Conservation (phyloP, 2,888 invertebrate genomes). For the Hipparchia sbordonii region DNA sequence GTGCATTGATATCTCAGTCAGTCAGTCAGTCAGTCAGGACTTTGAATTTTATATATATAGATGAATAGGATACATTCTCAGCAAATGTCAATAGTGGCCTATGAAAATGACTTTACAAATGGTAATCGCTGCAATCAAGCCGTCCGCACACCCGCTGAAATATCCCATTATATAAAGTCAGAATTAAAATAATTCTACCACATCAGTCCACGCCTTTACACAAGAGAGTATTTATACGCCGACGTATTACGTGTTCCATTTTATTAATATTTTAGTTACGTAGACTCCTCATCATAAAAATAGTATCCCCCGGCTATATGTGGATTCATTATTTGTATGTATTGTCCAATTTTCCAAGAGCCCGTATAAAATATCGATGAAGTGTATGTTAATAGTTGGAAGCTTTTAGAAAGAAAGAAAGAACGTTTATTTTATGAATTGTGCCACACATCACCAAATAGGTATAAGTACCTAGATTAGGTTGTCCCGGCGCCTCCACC, state of each 20-base stretch:
- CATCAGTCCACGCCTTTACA: constrained; percentile 21
- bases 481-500: too few species aligned
- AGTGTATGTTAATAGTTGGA: too few species aligned
- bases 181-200: constrained; percentile 16
- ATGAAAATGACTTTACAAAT: too few species aligned
- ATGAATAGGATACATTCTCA: too few species aligned
- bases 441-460: too few species aligned
- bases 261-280: constrained; percentile 40
- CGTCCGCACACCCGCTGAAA: constrained; percentile 12
- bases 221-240: constrained; percentile 20
- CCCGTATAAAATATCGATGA: neutral
- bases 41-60: too few species aligned
- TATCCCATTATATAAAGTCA: constrained; percentile 16
- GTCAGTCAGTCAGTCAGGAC: too few species aligned
- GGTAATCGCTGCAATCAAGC: constrained; percentile 20
- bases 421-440: too few species aligned
- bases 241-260: constrained; percentile 40
- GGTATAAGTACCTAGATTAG: too few species aligned
- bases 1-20: too few species aligned
- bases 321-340: constrained; percentile 33
- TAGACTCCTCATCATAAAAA: constrained; percentile 28
- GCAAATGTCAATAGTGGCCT: too few species aligned
- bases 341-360: constrained; percentile 16
- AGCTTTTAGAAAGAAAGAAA: too few species aligned
- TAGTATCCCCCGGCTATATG: constrained; percentile 39